These are phyloP conservation scores for Pelvicachromis taeniatus DNA, from an alignment of 2,113 vertebrate species.

Conservation along the genomic window DNA sequence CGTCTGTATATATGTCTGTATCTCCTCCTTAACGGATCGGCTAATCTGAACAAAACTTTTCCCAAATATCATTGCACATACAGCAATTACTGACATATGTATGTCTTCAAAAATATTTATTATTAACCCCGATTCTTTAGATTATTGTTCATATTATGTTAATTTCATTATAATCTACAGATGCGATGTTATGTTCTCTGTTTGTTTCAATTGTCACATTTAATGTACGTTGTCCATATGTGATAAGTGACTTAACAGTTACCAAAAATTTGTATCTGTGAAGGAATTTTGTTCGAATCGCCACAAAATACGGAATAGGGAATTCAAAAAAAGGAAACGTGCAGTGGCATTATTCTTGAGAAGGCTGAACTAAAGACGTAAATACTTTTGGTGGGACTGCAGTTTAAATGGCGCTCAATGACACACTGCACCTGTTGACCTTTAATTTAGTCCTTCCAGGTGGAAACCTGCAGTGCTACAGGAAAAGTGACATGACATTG, in stretches of 20 bases:
- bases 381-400: not conserved
- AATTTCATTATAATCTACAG: not conserved
- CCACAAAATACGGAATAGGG: fast-evolving
- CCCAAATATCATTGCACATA: not conserved
- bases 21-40: not conserved
- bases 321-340: not conserved
- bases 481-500: conserved; percentile 22
- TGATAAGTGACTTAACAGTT: not conserved
- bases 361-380: not conserved
- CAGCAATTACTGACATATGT: not conserved
- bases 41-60: not conserved
- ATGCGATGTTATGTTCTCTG: not conserved
- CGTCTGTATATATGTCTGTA: not conserved
- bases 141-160: not conserved
- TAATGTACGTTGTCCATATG: not conserved
- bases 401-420: not conserved
- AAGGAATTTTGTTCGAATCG: not conserved
- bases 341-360: not conserved
- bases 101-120: not conserved
- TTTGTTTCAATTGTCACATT: not conserved
- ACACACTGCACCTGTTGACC: conserved; percentile 33
- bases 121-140: not conserved
- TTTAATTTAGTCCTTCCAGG: conserved; percentile 35
- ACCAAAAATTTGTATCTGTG: not conserved
- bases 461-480: conserved; percentile 21